phyloP scores from a whole-genome alignment of 2,113 vertebrate genomes.

The Chionodraco myersi region DNA sequence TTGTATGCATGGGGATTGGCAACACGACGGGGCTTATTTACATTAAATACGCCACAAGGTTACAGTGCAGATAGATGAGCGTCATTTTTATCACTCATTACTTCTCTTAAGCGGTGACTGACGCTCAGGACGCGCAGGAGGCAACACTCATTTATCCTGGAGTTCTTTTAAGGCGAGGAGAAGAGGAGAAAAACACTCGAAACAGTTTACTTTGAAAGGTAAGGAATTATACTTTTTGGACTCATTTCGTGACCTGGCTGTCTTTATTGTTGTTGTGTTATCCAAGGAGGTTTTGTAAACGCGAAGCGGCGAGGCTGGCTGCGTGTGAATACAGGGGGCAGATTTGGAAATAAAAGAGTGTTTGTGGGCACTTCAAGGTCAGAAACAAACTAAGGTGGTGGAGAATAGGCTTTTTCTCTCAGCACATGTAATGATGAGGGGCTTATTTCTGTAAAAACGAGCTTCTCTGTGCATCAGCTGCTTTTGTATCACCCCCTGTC shows the following conservation, averaged over 20 bases:
- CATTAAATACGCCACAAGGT: slow-evolving; percentile 99
- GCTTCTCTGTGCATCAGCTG: slow-evolving; percentile 77
- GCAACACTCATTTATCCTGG: slow-evolving; percentile 88
- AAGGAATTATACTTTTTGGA: slow-evolving; percentile 86
- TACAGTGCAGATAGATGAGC: slow-evolving; percentile 98
- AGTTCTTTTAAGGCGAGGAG: slow-evolving; percentile 70
- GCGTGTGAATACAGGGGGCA: slow-evolving; percentile 64
- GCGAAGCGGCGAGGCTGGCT: slow-evolving; percentile 83
- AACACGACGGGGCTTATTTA: slow-evolving; percentile 99
- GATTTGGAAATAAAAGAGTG: slow-evolving; percentile 87
- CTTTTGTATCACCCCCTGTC: slow-evolving; percentile 82
- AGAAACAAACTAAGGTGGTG: slow-evolving; percentile 87
- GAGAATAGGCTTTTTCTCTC: slow-evolving; percentile 82
- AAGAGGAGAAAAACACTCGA: slow-evolving; percentile 85
- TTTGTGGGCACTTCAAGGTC: slow-evolving; percentile 95
- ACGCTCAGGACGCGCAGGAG: slow-evolving; percentile 89
- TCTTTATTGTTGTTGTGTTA: slow-evolving; percentile 40
- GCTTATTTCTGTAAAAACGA: slow-evolving; percentile 89
- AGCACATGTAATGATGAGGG: slow-evolving; percentile 86
- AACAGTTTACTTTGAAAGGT: slow-evolving; percentile 90
- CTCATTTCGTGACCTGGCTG: slow-evolving; percentile 51
- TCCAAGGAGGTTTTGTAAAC: slow-evolving; percentile 78
- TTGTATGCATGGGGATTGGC: slow-evolving; percentile 93
- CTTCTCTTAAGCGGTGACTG: slow-evolving; percentile 97
- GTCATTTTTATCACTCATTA: slow-evolving; percentile 99